phyloP scores from a whole-genome alignment of 53 echinoderm and acorn worm genomes.

The Echinometra lucunter region DNA sequence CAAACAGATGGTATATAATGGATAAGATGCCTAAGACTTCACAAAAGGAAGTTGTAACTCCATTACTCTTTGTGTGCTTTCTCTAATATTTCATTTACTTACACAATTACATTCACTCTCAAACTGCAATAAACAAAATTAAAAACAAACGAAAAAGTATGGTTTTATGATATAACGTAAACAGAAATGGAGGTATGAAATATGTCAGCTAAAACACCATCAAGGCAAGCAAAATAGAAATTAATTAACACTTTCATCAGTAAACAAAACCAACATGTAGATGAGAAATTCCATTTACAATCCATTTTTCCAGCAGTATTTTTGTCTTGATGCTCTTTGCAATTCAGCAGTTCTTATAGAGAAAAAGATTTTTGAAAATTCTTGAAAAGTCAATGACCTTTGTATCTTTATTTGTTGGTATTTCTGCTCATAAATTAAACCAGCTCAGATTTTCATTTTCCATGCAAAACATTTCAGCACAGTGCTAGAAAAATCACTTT shows the following conservation, averaged over 20 bases:
- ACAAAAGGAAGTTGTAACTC: not conserved
- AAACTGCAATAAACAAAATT: not conserved
- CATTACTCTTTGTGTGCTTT: not conserved
- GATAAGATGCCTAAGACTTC: not conserved
- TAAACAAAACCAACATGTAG: not conserved
- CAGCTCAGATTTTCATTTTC: not conserved
- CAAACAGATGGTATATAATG: not conserved
- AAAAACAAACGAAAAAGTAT: not conserved
- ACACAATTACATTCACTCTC: conserved; percentile 34
- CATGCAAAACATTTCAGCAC: not conserved
- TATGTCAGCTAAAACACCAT: not conserved
- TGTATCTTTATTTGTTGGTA: not conserved
- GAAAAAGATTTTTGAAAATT: not conserved
- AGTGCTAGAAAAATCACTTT: not conserved
- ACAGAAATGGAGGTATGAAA: not conserved
- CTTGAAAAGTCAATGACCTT: not conserved
- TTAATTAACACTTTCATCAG: not conserved
- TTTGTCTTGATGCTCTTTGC: not conserved
- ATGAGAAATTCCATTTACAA: not conserved
- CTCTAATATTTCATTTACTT: not conserved
- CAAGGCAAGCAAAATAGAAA: not conserved
- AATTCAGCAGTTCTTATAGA: not conserved
- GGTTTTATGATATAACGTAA: not conserved
- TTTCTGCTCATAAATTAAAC: not conserved
- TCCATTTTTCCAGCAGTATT: not conserved